phyloP scores from a whole-genome alignment of 2,113 vertebrate species.

The Mus pahari region DNA sequence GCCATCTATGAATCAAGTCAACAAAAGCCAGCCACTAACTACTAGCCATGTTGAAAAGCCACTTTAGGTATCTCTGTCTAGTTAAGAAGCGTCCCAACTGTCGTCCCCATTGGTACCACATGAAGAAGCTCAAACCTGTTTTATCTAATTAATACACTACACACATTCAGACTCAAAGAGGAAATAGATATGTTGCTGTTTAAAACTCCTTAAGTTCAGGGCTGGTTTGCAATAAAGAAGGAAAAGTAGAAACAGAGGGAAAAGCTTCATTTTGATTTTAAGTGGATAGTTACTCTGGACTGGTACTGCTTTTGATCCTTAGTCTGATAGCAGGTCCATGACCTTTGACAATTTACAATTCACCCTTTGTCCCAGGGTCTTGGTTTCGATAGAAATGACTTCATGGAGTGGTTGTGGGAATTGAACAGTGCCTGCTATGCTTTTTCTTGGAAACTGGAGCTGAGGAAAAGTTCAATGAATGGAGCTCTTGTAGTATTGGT shows the following conservation, averaged over 20 bases:
- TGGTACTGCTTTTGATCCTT: not conserved
- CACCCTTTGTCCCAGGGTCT: not conserved
- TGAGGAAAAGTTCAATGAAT: not conserved
- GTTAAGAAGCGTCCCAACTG: too few species aligned
- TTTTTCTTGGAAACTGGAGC: not conserved
- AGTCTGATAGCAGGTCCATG: not conserved
- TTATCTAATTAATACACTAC: not conserved
- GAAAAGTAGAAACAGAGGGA: not conserved
- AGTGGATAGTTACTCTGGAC: not conserved
- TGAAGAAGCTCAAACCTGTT: not conserved
- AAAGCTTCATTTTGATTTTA: not conserved
- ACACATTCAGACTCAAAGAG: not conserved
- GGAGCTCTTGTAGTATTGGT: not conserved
- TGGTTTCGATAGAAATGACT: slow-evolving; percentile 16
- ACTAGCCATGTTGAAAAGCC: not conserved
- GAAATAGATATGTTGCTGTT: not conserved
- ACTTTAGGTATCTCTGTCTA: not conserved
- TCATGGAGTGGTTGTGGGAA: not conserved
- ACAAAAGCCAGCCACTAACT: not conserved
- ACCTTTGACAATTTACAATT: slow-evolving; percentile 8
- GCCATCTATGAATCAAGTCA: not conserved
- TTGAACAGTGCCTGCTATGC: not conserved
- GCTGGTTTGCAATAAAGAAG: not conserved
- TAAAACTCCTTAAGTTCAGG: not conserved
- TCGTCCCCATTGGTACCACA: too few species aligned